Percentiles rank a stretch among this genome's conserved stretches.
phyloP scores from a whole-genome alignment of 2,888 invertebrate species.

The Ypsolopha scabrella region DNA sequence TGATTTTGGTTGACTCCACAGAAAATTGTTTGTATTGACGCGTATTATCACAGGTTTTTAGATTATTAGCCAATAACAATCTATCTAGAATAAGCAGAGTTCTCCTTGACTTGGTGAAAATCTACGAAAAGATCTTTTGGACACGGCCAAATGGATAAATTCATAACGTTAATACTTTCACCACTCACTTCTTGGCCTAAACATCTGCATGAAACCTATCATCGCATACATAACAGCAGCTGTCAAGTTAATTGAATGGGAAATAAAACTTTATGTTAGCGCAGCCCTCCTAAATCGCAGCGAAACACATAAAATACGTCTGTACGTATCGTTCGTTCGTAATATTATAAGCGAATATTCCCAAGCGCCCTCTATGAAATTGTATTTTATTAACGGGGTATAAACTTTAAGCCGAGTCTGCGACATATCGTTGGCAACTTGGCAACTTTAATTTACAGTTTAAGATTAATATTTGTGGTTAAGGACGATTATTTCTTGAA shows the following conservation, averaged over 20 bases:
- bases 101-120: too few relatives aligned
- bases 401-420: slow-evolving; percentile 40
- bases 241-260: slow-evolving; percentile 68
- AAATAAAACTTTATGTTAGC: slow-evolving; percentile 63
- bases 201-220: neutral
- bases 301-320: slow-evolving; percentile 49
- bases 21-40: too few relatives aligned
- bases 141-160: too few relatives aligned
- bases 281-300: slow-evolving; percentile 54
- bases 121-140: too few relatives aligned
- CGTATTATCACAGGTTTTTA: too few relatives aligned
- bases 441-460: slow-evolving; percentile 44
- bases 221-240: slow-evolving; percentile 34
- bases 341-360: slow-evolving; percentile 5
- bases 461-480: slow-evolving; percentile 33
- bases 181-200: neutral
- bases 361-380: slow-evolving; percentile 49
- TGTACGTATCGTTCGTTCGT: slow-evolving; percentile 4
- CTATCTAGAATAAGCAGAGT: too few relatives aligned
- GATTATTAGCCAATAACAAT: too few relatives aligned
- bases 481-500: neutral
- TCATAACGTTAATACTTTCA: too few relatives aligned
- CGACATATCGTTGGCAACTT: slow-evolving; percentile 58
- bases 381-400: slow-evolving; percentile 67
- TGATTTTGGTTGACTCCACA: too few relatives aligned